Evolutionary conservation across 2,888 invertebrate genomes (phyloP), one percentile per base, ranked within the genome.

Genomic region (Melangyna quadrimaculata): DNA sequence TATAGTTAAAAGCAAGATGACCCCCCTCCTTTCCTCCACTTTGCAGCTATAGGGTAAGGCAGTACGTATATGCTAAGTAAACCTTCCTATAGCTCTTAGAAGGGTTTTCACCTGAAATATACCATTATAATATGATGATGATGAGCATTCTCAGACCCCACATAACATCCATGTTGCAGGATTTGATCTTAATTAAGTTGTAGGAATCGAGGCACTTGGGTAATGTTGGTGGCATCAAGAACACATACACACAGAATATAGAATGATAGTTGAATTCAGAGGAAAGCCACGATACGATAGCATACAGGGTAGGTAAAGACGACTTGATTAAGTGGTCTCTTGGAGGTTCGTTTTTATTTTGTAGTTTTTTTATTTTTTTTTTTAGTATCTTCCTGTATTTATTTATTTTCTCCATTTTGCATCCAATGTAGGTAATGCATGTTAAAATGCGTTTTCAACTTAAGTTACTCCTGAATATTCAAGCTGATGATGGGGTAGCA

Each of bases 151-250:
- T 29, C 67, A 65, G 43, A 65, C n/a, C 45, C 51, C 24, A 19
- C n/a, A 1, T 22, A 17, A 19, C 35, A 69, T 53, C 24, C 73
- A 55, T 53, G 71, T 63, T 75, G 65, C 74, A 61, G 70, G 71
- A 79, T 84, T 79, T 79, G 79, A 67, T 75, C 84, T 75, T 84
- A 84, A 84, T 84, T 84, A 84, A 84, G 84, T 84, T 79, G 53
- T 71, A 24, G 67, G 84, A 84, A 79, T 75, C 75, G 75, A 74
- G 70, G 78, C 51, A 70, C 74, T 83, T 71, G 14, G 55, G 29
- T 43, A 48, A 63, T 48, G n/a, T 24, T 53, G 43, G 48, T 40
- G 69, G 73, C 29, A 48, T 7, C 32, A 48, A 48, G 48, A 24
- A 65, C 48, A 65, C 19, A 59, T 40, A 12, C 3, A 37, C 3